phyloP scores from a whole-genome alignment of 1,140 invertebrate species.

The Drosophila bocqueti region DNA sequence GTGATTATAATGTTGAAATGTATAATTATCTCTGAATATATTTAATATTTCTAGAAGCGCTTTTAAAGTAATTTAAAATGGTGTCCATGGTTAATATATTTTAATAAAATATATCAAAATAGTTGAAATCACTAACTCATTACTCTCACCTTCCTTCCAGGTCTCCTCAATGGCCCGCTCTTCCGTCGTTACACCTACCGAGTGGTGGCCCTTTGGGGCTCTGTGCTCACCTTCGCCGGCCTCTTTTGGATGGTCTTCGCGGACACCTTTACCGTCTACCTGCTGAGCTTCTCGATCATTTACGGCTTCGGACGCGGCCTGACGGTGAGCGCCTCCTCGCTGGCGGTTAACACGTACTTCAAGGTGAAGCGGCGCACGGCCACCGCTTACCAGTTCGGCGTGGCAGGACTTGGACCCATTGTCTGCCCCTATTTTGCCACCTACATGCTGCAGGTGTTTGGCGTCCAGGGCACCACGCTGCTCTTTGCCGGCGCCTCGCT shows the following conservation, averaged over 20 bases:
- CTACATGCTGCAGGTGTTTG: constrained; percentile 86
- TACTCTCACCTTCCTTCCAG: constrained; percentile 42
- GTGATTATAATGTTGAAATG: too few species aligned
- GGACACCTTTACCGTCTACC: constrained; percentile 86
- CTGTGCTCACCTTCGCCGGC: constrained; percentile 86
- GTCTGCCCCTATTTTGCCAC: constrained; percentile 87
- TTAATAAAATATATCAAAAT: background rate
- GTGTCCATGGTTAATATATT: background rate
- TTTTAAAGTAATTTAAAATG: too few species aligned
- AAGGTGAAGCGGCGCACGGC: constrained; percentile 87
- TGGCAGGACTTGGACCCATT: constrained; percentile 87
- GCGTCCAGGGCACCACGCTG: constrained; percentile 86
- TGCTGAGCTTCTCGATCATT: constrained; percentile 88
- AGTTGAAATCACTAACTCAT: background rate
- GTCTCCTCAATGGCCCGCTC: constrained; percentile 88
- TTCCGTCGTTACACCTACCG: constrained; percentile 88
- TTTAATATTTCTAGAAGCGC: too few species aligned
- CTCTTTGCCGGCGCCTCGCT: constrained; percentile 87
- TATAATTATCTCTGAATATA: too few species aligned
- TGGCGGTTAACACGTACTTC: constrained; percentile 88
- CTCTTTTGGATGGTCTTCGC: constrained; percentile 87
- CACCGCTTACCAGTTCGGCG: constrained; percentile 87
- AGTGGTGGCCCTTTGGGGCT: constrained; percentile 87
- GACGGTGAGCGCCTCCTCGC: constrained; percentile 87
- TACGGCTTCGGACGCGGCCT: constrained; percentile 88